Base-by-base conservation (phyloP, 92 coral and sea anemone species). In the Hydrozoanthus gracilis region DNA sequence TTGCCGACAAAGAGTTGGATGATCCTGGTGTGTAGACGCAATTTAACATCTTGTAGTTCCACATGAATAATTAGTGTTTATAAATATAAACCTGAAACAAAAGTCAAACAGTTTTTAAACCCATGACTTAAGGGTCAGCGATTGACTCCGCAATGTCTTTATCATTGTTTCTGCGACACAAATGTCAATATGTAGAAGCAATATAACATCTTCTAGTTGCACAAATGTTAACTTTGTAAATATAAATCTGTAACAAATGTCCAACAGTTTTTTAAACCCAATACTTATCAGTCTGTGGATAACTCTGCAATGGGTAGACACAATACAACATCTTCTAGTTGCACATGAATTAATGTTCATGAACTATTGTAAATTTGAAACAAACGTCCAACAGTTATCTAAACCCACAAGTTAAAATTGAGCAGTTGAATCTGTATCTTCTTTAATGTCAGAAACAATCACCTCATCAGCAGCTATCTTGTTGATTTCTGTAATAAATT, bases 391-490 rank as follows among this genome's bases (percentile, higher is more conserved):
- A 64, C 70, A 64, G 70, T 15, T 64, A 14, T 64, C 70, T 64
- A 64, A 64, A 15, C 4, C 70, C 35, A 64, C 44, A 64, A 64
- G 7, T 64, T 64, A 64, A 71, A 54, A 71, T 20, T 71, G 54
- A 71, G 76, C 76, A 13, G 76, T 71, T 71, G 76, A 71, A 54
- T 71, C 76, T 71, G 54, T 67, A 70, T 70, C 74, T 45, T 71
- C 12, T 71, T 71, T 71, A 0, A 71, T 54, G 51, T 71, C 76
- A 71, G 76, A 71, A 71, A 44, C 76, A 71, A 71, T 71, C 76
- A 71, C 44, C 51, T 71, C 10, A 71, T 71, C 76, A 45, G 76
- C 76, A 18, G 51, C 76, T 71, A 44, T 71, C 70, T 64, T 15
- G 70, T 64, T 64, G 70, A 64, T 64, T 64, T 64, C 70, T 64